These are phyloP conservation scores for Pygathrix nemaeus DNA, from an alignment of 2,113 vertebrate species.

Conservation along the genomic window DNA sequence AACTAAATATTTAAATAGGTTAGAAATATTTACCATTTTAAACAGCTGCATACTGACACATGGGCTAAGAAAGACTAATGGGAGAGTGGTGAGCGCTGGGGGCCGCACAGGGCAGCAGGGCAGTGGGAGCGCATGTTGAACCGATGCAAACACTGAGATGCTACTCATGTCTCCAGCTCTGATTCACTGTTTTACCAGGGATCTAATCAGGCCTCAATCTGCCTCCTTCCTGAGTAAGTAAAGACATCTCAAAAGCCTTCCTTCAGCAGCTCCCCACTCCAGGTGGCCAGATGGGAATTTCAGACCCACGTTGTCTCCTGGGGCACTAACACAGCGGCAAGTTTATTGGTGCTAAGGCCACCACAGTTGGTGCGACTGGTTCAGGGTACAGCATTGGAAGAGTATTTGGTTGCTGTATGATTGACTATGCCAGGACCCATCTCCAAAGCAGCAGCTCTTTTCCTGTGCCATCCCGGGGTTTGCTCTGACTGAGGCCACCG, in stretches of 20 bases:
- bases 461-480: slow-evolving; percentile 79
- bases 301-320: slow-evolving; percentile 66
- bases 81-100: background rate
- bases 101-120: background rate
- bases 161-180: background rate
- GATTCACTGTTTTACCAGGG: slow-evolving; percentile 73
- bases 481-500: slow-evolving; percentile 79
- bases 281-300: slow-evolving; percentile 53
- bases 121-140: too few species aligned
- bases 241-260: slow-evolving; percentile 33
- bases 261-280: background rate
- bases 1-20: background rate
- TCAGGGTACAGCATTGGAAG: slow-evolving; percentile 77
- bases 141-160: background rate
- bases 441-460: slow-evolving; percentile 81
- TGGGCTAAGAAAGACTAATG: background rate
- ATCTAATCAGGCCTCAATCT: slow-evolving; percentile 70
- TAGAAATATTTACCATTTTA: background rate
- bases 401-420: slow-evolving; percentile 78
- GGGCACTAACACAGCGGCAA: slow-evolving; percentile 78
- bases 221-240: slow-evolving; percentile 63
- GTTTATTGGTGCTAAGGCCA: slow-evolving; percentile 76
- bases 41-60: background rate
- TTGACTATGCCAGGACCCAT: slow-evolving; percentile 81
- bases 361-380: slow-evolving; percentile 75